Conservation (phyloP, 2,797 vertebrate species). For the Pseudochaenichthys georgianus region DNA sequence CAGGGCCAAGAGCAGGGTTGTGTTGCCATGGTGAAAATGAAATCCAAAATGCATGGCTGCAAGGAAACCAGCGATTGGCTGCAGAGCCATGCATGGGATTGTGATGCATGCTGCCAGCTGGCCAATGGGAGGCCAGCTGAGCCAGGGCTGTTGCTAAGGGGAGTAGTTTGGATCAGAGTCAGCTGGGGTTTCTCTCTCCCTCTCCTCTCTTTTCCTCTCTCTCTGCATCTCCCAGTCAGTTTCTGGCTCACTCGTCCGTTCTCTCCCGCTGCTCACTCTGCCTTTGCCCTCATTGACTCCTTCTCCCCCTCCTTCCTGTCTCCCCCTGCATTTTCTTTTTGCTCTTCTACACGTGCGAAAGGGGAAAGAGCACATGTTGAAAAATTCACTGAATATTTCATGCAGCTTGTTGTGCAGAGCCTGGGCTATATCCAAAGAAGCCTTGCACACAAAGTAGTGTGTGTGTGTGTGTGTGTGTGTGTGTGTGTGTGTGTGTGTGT, state of each 20-base stretch:
- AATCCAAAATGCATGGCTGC: constrained; percentile 84
- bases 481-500: no score
- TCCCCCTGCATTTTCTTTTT: constrained; percentile 56
- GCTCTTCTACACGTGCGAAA: constrained; percentile 78
- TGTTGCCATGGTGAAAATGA: constrained; percentile 88
- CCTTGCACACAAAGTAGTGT: constrained; percentile 22
- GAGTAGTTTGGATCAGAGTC: constrained; percentile 85
- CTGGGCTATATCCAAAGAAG: constrained; percentile 27
- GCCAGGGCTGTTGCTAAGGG: constrained; percentile 87
- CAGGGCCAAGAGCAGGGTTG: constrained; percentile 76
- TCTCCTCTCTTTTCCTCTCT: constrained; percentile 44
- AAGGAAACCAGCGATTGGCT: constrained; percentile 79
- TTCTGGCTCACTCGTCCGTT: constrained; percentile 55
- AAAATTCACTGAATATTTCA: constrained; percentile 86
- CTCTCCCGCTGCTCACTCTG: constrained; percentile 69
- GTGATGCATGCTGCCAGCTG: constrained; percentile 81
- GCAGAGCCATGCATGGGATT: constrained; percentile 76
- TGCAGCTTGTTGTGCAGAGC: constrained; percentile 69
- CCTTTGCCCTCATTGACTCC: constrained; percentile 83
- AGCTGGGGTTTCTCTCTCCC: constrained; percentile 79
- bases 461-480: background rate
- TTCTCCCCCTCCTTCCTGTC: constrained; percentile 55
- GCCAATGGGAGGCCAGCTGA: constrained; percentile 82
- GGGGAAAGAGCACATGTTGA: constrained; percentile 83
- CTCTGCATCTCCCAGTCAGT: constrained; percentile 38